A percentile compares a stretch with the other conserved stretches of the same genome.
These are phyloP conservation scores for Oxystoma pomonae DNA, from an alignment of 2,888 invertebrate genomes.

Conservation along the genomic window DNA sequence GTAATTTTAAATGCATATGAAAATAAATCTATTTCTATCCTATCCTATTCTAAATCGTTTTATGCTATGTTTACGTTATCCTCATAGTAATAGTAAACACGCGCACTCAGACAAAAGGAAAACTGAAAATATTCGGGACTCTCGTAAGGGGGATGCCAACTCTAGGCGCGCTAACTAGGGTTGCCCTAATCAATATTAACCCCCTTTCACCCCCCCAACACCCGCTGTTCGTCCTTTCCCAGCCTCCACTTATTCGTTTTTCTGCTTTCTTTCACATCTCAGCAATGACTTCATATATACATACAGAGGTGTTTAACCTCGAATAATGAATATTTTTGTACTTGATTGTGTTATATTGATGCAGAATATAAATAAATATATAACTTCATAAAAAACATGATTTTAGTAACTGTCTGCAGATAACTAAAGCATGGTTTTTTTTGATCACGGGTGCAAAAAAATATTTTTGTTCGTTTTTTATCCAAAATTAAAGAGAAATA, in stretches of 20 bases:
- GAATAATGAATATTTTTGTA: background rate
- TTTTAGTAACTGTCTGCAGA: too few species aligned
- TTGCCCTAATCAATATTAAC: constrained; percentile 48
- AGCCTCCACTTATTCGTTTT: constrained; percentile 2
- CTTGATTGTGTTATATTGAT: too few species aligned
- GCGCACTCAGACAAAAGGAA: background rate
- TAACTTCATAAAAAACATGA: too few species aligned
- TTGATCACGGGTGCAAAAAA: too few species aligned
- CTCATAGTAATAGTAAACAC: background rate
- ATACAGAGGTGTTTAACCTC: background rate
- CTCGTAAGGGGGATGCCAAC: constrained; percentile 16
- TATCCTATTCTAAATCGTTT: too few species aligned
- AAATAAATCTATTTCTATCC: too few species aligned
- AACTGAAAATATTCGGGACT: background rate
- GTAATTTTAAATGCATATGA: too few species aligned
- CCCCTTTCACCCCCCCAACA: constrained; percentile 31
- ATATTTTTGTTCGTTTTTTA: too few species aligned
- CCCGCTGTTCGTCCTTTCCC: constrained; percentile 22
- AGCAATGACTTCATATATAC: background rate
- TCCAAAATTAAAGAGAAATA: too few species aligned
- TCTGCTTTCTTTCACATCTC: background rate
- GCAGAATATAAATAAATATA: too few species aligned
- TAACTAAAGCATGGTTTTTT: too few species aligned
- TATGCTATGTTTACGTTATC: background rate
- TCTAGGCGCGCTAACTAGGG: constrained; percentile 47